Conservation (phyloP, 2,797 vertebrate genomes). For the Melanotaenia pygmaea region DNA sequence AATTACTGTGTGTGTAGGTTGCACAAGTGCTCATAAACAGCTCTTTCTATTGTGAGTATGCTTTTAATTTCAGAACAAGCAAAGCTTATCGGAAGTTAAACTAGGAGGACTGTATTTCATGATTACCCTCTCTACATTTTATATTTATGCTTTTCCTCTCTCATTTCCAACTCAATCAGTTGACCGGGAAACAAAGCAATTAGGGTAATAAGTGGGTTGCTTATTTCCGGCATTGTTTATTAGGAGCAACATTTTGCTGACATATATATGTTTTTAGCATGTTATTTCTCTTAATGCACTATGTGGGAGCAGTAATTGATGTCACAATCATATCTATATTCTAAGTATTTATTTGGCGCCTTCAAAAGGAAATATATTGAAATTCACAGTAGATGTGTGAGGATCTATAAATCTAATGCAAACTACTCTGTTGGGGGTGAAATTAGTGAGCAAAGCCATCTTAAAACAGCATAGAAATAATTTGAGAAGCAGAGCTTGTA, state of each 20-base stretch:
- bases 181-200: not conserved
- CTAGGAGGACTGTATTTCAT: not conserved
- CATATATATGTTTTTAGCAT: not conserved
- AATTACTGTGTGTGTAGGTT: conserved; percentile 7
- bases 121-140: not conserved
- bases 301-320: not conserved
- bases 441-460: no score
- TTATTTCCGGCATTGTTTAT: not conserved
- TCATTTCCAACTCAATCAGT: conserved; percentile 13
- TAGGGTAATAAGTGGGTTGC: not conserved
- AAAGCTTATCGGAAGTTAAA: conserved; percentile 6
- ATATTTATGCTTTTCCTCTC: conserved; percentile 12
- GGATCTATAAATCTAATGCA: not conserved
- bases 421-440: not conserved
- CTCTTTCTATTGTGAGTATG: not conserved
- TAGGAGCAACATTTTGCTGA: not conserved
- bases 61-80: conserved; percentile 4
- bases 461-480: no score
- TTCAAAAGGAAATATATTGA: not conserved
- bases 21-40: not conserved
- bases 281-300: conserved; percentile 2
- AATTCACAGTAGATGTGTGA: not conserved
- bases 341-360: not conserved
- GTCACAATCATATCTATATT: not conserved
- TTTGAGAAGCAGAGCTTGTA: no score